Percentiles rank a stretch among this genome's conserved stretches.
phyloP scores from a whole-genome alignment of 1,140 invertebrate species.

The Anastrepha obliqua region DNA sequence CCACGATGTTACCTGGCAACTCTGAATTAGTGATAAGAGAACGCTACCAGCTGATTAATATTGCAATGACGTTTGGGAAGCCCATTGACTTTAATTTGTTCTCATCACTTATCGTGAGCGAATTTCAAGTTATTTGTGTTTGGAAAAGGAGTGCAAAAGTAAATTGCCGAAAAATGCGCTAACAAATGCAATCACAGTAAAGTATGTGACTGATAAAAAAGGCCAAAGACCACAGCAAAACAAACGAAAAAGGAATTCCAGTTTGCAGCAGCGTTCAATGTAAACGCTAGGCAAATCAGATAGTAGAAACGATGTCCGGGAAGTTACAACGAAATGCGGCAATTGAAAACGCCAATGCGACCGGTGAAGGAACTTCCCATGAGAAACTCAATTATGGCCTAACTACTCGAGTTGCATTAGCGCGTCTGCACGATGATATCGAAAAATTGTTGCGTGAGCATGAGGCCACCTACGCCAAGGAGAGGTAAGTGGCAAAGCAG shows the following conservation, averaged over 20 bases:
- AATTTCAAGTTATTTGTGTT: slow-evolving; percentile 38
- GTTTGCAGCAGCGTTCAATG: slow-evolving; percentile 19
- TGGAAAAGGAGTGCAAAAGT: slow-evolving; percentile 23
- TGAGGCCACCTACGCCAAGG: slow-evolving; percentile 63
- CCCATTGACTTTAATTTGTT: slow-evolving; percentile 26
- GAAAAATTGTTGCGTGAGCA: slow-evolving; percentile 70
- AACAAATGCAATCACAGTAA: neutral
- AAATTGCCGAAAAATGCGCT: slow-evolving; percentile 36
- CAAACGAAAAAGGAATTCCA: slow-evolving; percentile 14
- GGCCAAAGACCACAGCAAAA: slow-evolving; percentile 6
- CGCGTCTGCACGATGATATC: slow-evolving; percentile 75
- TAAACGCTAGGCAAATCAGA: neutral
- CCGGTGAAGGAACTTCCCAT: neutral
- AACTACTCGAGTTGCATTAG: slow-evolving; percentile 74
- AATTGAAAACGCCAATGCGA: neutral
- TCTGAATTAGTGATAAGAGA: neutral
- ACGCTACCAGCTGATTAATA: neutral
- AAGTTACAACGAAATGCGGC: slow-evolving; percentile 28
- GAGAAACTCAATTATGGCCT: slow-evolving; percentile 62
- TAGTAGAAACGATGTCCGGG: neutral
- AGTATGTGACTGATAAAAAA: slow-evolving; percentile 21
- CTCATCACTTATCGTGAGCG: neutral
- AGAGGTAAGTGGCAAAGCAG: slow-evolving; percentile 63
- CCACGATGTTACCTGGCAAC: neutral
- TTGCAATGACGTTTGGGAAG: neutral